Base-by-base conservation (phyloP, 2,888 invertebrate genomes). In the Sussaba pulchella region DNA sequence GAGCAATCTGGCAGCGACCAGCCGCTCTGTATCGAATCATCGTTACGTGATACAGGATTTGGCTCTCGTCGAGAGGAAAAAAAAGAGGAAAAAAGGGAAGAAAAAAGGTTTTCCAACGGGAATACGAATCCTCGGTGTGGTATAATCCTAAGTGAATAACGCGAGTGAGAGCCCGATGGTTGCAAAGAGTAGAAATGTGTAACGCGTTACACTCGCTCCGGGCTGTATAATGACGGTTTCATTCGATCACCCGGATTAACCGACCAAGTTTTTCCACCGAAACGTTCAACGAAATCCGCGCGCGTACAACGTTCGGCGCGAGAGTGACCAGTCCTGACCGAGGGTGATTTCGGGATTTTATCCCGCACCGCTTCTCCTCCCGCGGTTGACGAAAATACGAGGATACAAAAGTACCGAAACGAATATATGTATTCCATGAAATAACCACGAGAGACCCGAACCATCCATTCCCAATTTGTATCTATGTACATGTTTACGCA, bases 41-140 rank as follows among this genome's bases (percentile, higher is more conserved):
- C 92, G 90, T 92, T 92, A 92, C 86, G 86, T 89, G 87, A 89
- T 87, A 89, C 86, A 81, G 90, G 90, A 91, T 91, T 91, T 90
- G 82, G 87, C 85, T 71, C 70, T 74, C 17, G 86, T 86, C 84
- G 85, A 50, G 2, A 54, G 64, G 63, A 61, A 63, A 73, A 47
- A 43, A 14, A 47, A 69, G 57, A 59, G 36, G 41, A 21, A 69
- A 45, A 72, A 50, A 39, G 50, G 12, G 14, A 24, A 31, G 36
- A 64, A 63, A 74, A 64, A 57, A 36, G 69, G 26, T 69, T 57
- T 73, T 24, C 61, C 63, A 21, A 36, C 45, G 78, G 74, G 69
- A 66, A 59, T 45, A 43, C 21, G 19, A 71, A 61, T 86, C 85
- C 83, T 84, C 85, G 17, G 43, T 84, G 72, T 59, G 85, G 86